A percentile compares a stretch with the other conserved stretches of the same genome.
Conservation (phyloP, 2,888 invertebrate genomes). For the Acleris holmiana region DNA sequence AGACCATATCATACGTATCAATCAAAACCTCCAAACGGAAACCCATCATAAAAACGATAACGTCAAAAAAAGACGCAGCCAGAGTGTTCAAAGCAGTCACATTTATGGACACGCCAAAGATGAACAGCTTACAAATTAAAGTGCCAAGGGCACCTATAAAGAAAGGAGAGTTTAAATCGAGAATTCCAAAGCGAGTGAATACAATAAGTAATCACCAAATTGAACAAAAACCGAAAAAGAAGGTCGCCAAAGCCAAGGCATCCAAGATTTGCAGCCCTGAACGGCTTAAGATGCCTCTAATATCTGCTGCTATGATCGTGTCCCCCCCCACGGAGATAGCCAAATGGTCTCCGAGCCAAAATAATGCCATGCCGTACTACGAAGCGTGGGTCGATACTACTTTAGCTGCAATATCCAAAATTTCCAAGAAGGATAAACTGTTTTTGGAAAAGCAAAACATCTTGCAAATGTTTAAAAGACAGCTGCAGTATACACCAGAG, state of each 20-base stretch:
- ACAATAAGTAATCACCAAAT: slow-evolving; percentile 18
- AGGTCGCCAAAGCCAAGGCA: neutral
- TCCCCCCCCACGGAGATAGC: slow-evolving; percentile 65
- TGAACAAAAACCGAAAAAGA: slow-evolving; percentile 26
- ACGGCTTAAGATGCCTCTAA: slow-evolving; percentile 12
- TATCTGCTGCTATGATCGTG: slow-evolving; percentile 11
- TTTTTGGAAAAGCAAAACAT: slow-evolving; percentile 47
- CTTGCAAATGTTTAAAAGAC: slow-evolving; percentile 47
- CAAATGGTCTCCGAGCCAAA: slow-evolving; percentile 61
- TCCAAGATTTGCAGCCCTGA: neutral
- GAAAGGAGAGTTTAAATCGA: slow-evolving; percentile 41
- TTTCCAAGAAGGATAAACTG: slow-evolving; percentile 49
- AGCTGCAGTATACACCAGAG: slow-evolving; percentile 53
- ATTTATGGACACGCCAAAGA: slow-evolving; percentile 53
- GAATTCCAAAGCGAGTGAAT: slow-evolving; percentile 34
- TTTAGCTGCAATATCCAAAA: slow-evolving; percentile 57
- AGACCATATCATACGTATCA: slow-evolving; percentile 27
- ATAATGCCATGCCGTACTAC: slow-evolving; percentile 67
- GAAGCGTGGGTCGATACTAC: slow-evolving; percentile 74
- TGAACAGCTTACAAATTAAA: slow-evolving; percentile 52
- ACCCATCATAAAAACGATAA: slow-evolving; percentile 57
- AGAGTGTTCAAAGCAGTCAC: slow-evolving; percentile 61
- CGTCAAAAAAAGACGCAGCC: slow-evolving; percentile 46
- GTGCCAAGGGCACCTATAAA: slow-evolving; percentile 47
- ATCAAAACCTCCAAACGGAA: slow-evolving; percentile 41